Conservation (phyloP, 2,113 vertebrate genomes). For the Plecturocebus donacophilus region DNA sequence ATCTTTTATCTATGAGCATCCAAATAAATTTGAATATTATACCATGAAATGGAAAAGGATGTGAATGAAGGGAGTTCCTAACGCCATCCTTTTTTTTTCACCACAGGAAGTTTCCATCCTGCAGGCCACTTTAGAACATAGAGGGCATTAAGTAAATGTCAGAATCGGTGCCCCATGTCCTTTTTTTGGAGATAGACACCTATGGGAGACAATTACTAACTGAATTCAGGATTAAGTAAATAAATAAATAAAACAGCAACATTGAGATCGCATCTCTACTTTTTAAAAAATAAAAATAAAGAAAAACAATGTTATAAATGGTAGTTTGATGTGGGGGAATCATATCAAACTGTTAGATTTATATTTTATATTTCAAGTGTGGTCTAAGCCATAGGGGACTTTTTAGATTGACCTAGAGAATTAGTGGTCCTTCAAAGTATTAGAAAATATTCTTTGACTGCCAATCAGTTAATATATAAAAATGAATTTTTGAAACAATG, state of each 20-base stretch:
- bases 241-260: too few relatives aligned
- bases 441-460: background rate
- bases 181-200: background rate
- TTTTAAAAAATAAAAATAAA: background rate
- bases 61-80: background rate
- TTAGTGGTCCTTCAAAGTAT: background rate
- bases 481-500: constrained; percentile 1
- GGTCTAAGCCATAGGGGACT: background rate
- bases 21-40: background rate
- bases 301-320: background rate
- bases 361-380: background rate
- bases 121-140: background rate
- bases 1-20: background rate
- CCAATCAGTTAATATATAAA: background rate
- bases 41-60: background rate
- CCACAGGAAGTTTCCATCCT: background rate
- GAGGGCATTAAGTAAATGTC: background rate
- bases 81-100: background rate
- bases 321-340: background rate
- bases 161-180: background rate
- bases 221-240: background rate
- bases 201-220: background rate
- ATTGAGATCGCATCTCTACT: too few relatives aligned
- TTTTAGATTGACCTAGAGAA: background rate
- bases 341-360: background rate